These are phyloP conservation scores for Cryptus armator DNA, from an alignment of 2,888 invertebrate genomes.

Conservation along the genomic window DNA sequence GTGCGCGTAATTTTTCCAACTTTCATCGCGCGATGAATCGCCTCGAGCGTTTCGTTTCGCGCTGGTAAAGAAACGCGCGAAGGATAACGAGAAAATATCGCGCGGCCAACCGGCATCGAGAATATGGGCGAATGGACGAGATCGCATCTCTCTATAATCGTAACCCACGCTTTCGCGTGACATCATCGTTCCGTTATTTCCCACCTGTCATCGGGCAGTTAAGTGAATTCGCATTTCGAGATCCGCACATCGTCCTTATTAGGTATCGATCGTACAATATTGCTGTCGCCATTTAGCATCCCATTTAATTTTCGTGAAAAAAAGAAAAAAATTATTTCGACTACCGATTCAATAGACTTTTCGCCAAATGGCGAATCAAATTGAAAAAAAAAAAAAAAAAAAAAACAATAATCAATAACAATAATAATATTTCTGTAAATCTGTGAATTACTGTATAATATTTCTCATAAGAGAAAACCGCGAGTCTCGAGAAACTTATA, in stretches of 20 bases:
- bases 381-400: not conserved
- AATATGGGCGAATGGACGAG: conserved; percentile 48
- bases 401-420: not conserved
- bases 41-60: conserved; percentile 19
- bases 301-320: not conserved
- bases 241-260: conserved; percentile 66
- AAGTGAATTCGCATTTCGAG: conserved; percentile 69
- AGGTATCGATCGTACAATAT: conserved; percentile 50
- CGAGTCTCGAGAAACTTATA: not conserved
- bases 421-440: not conserved
- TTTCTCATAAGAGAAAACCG: not conserved
- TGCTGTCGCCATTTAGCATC: conserved; percentile 13
- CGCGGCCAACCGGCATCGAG: conserved; percentile 28
- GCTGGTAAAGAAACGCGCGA: conserved; percentile 34
- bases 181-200: conserved; percentile 80
- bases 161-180: conserved; percentile 80
- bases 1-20: conserved; percentile 6
- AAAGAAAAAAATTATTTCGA: not conserved
- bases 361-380: not conserved
- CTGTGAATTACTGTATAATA: not conserved
- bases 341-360: not conserved
- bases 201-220: conserved; percentile 74
- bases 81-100: conserved; percentile 59
- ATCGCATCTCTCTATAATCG: conserved; percentile 78
- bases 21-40: not conserved